A percentile compares a stretch with the other conserved stretches of the same genome.
Conservation (phyloP, 2,888 invertebrate species). For the Acanthacorydalis orientalis region DNA sequence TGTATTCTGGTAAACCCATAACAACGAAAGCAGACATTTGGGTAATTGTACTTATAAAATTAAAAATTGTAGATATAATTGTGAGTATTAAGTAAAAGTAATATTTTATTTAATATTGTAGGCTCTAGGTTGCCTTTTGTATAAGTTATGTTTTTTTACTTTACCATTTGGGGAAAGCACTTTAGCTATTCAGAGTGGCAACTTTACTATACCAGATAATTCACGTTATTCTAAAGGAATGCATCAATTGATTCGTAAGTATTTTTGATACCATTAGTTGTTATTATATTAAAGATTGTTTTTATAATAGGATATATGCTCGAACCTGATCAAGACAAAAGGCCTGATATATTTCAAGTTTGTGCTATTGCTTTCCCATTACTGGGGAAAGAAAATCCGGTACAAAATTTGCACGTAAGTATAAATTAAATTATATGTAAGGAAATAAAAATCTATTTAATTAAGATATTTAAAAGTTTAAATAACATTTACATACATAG, state of each 20-base stretch:
- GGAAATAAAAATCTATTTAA: too few relatives aligned
- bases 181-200: conserved; percentile 81
- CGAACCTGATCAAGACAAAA: conserved; percentile 60
- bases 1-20: conserved; percentile 67
- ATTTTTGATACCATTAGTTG: neutral
- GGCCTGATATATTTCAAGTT: conserved; percentile 81
- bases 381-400: conserved; percentile 54
- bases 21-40: conserved; percentile 80
- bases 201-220: conserved; percentile 69
- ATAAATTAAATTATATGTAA: neutral
- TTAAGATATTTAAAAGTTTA: too few relatives aligned
- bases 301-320: conserved; percentile 53
- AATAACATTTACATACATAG: too few relatives aligned
- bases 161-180: conserved; percentile 85
- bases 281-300: conserved; percentile 1
- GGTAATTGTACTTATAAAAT: conserved; percentile 33
- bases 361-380: conserved; percentile 55
- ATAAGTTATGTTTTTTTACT: conserved; percentile 77
- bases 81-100: neutral
- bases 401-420: conserved; percentile 62
- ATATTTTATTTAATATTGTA: conserved; percentile 21
- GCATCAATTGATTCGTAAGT: conserved; percentile 56
- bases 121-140: conserved; percentile 77
- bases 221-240: conserved; percentile 54
- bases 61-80: neutral